Conservation (phyloP, 2,888 invertebrate genomes). For the Clusia tigrina region DNA sequence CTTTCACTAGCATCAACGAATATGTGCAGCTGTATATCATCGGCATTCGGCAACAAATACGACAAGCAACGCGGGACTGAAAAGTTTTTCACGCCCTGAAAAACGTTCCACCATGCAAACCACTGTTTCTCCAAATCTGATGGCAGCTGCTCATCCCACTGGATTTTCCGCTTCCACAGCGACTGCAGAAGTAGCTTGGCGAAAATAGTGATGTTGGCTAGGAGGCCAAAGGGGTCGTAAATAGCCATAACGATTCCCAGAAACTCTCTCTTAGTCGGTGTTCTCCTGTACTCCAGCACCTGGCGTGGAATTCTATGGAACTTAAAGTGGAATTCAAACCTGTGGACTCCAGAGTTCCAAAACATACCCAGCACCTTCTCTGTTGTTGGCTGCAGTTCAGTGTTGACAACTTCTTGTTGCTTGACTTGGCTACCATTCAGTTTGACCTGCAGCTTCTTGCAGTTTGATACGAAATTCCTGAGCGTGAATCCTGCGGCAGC, state of each 20-base stretch:
- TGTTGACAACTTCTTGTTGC: background rate
- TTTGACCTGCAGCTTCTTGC: background rate
- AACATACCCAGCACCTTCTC: slow-evolving; percentile 32
- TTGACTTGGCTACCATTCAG: background rate
- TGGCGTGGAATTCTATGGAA: slow-evolving; percentile 19
- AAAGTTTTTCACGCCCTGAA: no score
- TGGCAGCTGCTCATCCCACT: no score
- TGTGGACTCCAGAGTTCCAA: slow-evolving; percentile 31
- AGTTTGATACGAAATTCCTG: slow-evolving; percentile 30
- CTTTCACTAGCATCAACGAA: slow-evolving; percentile 25
- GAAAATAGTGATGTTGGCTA: slow-evolving; percentile 34
- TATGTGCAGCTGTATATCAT: no score
- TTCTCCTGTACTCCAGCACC: slow-evolving; percentile 16
- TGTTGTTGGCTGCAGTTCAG: background rate
- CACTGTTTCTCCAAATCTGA: no score
- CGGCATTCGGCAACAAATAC: no score
- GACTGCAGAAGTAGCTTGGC: slow-evolving; percentile 18
- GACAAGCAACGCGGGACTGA: no score
- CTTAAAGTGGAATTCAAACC: slow-evolving; percentile 30
- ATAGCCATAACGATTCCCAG: slow-evolving; percentile 41
- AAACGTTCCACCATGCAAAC: no score
- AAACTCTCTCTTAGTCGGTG: slow-evolving; percentile 38
- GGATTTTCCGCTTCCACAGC: slow-evolving; percentile 14
- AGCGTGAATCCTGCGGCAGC: no score
- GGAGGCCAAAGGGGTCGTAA: slow-evolving; percentile 41